Evolutionary conservation across 2,888 invertebrate species (phyloP), one percentile per base, ranked within the genome.

Genomic region (Cantharis rustica): DNA sequence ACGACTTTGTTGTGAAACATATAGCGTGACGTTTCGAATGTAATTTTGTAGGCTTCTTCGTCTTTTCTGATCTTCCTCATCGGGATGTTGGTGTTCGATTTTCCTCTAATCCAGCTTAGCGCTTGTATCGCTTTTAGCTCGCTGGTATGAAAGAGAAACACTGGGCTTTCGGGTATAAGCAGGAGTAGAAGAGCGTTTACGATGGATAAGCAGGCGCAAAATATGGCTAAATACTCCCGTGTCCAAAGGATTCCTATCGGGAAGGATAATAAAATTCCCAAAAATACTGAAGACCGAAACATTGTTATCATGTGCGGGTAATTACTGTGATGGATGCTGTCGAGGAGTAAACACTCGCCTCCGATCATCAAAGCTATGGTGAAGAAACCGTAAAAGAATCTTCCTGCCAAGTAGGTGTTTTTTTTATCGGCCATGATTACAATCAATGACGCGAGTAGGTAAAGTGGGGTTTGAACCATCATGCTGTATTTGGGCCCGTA

Each of bases 1-100:
- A 86, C 84, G 5, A 83, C 84, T 72, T 81, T 82, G 7, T 81
- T 78, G 23, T 79, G 79, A 13, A 86, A 71, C 83, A 86, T 84
- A 69, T 83, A 83, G 61, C 75, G 79, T 68, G 79, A 77, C 16
- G 82, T 77, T 13, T 79, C 80, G 0, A 81, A 72, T 63, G 80
- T 81, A 15, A 81, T 66, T 63, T 79, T 80, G 13, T 80, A 61
- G n/a, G 79, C 73, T 11, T 85, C 83, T 20, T 79, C 75, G 27
- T 84, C 83, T 70, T 80, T 82, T 66, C 79, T 80, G 16, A 86
- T 82, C 16, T 78, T 71, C 11, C 81, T 79, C 81, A 86, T 80
- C 66, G 82, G 84, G 0, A 78, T 75, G 10, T 79, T 75, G 13
- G 84, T 81, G 69, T 84, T 82, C 0, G 75, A 72, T 26, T 72